A percentile compares a stretch with the other conserved stretches of the same genome.
Evolutionary conservation across 2,797 vertebrate genomes (phyloP).

Genomic region (Catamblyrhynchus diadema): DNA sequence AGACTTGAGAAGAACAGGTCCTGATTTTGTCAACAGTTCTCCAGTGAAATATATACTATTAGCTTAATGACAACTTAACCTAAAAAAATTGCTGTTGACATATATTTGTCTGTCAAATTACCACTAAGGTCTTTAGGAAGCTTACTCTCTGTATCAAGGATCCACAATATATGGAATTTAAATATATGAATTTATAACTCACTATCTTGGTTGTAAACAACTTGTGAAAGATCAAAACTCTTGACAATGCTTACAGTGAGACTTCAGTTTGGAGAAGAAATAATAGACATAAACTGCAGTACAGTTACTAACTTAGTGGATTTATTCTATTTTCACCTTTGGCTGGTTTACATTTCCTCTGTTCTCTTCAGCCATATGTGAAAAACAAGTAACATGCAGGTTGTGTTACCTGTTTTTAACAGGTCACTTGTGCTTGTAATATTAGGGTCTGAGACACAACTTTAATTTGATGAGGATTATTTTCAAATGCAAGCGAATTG

Average conservation of each 20-base stretch:
- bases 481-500: background rate
- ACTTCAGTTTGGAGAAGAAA: too few species aligned
- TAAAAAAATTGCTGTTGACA: background rate
- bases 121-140: background rate
- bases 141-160: background rate
- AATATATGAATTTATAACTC: too few species aligned
- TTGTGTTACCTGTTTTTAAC: background rate
- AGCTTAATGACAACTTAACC: background rate
- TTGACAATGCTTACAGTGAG: too few species aligned
- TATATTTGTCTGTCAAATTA: background rate
- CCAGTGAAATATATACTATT: background rate
- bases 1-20: background rate
- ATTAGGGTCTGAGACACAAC: background rate
- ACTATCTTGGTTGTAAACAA: too few species aligned
- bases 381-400: background rate
- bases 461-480: background rate
- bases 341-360: too few species aligned
- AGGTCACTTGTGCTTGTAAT: background rate
- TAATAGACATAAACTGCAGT: too few species aligned
- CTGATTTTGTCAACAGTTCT: background rate
- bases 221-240: too few species aligned
- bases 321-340: too few species aligned
- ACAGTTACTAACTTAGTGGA: too few species aligned
- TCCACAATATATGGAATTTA: too few species aligned
- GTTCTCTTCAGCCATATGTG: background rate